Evolutionary conservation across 2,113 vertebrate genomes (phyloP).

Genomic region (Fukomys damarensis): DNA sequence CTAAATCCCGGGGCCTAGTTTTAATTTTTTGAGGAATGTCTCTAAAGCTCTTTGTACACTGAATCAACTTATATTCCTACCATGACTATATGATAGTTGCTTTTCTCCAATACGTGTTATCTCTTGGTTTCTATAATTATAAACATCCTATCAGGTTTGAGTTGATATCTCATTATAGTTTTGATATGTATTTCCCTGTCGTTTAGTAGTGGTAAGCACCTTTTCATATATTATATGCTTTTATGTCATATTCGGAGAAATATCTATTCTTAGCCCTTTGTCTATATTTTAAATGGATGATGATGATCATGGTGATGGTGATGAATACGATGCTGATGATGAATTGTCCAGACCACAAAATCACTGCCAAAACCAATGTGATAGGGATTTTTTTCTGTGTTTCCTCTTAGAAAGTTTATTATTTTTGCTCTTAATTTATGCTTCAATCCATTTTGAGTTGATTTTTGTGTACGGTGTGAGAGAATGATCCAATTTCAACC

Average conservation of each 20-base stretch:
- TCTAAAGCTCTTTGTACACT: neutral
- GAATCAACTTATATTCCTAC: neutral
- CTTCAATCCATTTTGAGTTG: neutral
- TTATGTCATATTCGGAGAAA: neutral
- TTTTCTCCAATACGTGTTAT: neutral
- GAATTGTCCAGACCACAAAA: neutral
- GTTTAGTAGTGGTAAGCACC: neutral
- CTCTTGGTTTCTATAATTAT: neutral
- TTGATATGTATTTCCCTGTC: neutral
- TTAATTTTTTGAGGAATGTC: neutral
- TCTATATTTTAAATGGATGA: neutral
- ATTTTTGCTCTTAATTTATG: neutral
- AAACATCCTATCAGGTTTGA: neutral
- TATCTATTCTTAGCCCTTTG: neutral
- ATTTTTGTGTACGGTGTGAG: neutral
- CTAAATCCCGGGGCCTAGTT: too few species aligned
- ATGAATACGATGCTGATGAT: too few species aligned
- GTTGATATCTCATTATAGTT: neutral
- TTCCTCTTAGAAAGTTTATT: neutral
- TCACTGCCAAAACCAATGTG: neutral
- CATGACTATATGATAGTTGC: neutral
- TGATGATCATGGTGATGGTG: too few species aligned
- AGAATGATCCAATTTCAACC: neutral
- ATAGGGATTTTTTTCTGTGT: neutral
- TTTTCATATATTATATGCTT: neutral